These are phyloP conservation scores for Hartigia nigra DNA, from an alignment of 2,888 invertebrate genomes.

Conservation along the genomic window DNA sequence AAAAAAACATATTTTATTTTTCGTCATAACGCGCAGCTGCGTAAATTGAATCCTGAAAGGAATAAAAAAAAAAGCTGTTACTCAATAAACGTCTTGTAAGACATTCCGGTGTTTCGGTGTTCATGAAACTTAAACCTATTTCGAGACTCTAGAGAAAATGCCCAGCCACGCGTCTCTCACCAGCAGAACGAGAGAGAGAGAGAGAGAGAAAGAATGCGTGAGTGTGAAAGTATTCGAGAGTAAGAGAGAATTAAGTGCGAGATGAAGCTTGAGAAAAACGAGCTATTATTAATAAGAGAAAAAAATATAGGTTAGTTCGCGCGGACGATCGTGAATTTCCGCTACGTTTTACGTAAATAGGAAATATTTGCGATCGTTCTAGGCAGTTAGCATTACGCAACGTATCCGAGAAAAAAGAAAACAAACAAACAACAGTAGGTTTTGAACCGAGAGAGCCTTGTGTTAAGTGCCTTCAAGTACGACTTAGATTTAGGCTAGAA, in stretches of 20 bases:
- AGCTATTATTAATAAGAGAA: conserved; percentile 32
- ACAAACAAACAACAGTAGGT: conserved; percentile 39
- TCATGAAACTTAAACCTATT: background rate
- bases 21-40: background rate
- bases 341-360: conserved; percentile 11
- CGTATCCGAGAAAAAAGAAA: conserved; percentile 7
- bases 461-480: conserved; percentile 66
- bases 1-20: background rate
- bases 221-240: conserved; percentile 19
- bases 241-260: conserved; percentile 16
- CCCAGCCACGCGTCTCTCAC: background rate
- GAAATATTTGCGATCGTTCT: background rate
- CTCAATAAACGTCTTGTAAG: background rate
- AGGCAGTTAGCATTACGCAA: conserved; percentile 11
- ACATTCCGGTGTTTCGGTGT: background rate
- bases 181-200: conserved; percentile 9
- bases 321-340: conserved; percentile 17
- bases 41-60: background rate
- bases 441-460: conserved; percentile 64
- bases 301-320: conserved; percentile 23
- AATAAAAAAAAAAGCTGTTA: background rate
- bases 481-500: conserved; percentile 63
- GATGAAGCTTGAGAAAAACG: conserved; percentile 20
- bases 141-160: background rate
- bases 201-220: conserved; percentile 17